A percentile compares a stretch with the other conserved stretches of the same genome.
These are phyloP conservation scores for Morus bassanus DNA, from an alignment of 2,797 vertebrate genomes.

Conservation along the genomic window DNA sequence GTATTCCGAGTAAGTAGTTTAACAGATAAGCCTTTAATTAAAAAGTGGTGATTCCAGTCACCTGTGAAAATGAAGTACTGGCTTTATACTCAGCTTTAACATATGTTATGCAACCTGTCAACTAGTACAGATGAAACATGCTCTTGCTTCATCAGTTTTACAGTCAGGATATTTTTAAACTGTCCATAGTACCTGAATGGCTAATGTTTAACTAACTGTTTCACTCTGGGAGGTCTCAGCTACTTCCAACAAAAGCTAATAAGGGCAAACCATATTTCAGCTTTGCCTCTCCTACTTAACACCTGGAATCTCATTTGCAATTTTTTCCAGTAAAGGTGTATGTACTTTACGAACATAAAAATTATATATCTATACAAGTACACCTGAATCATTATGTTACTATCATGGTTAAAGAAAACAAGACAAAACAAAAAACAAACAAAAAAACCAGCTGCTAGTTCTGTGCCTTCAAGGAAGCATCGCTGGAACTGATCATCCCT, in stretches of 20 bases:
- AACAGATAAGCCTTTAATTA: slow-evolving; percentile 64
- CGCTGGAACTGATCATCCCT: neutral
- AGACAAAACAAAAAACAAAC: neutral
- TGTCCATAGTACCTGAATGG: neutral
- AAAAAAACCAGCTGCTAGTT: neutral
- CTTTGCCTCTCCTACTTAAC: neutral
- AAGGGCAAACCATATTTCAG: neutral
- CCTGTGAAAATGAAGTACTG: slow-evolving; percentile 25
- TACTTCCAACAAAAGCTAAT: slow-evolving; percentile 4
- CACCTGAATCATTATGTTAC: neutral
- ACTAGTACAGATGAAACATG: neutral
- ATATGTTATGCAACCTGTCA: slow-evolving; percentile 39
- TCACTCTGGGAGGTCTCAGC: neutral
- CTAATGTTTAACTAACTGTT: slow-evolving; percentile 42
- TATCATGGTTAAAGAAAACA: neutral
- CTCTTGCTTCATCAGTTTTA: slow-evolving; percentile 21
- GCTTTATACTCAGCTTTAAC: neutral
- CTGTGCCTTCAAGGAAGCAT: neutral
- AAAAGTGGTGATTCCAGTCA: slow-evolving; percentile 45
- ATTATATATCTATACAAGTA: neutral
- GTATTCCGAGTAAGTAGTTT: slow-evolving; percentile 19
- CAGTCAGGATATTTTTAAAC: slow-evolving; percentile 39
- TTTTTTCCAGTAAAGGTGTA: neutral
- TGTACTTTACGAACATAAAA: neutral
- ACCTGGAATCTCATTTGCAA: neutral